phyloP scores from a whole-genome alignment of 1,140 invertebrate genomes.

The Drosophila neocordata region DNA sequence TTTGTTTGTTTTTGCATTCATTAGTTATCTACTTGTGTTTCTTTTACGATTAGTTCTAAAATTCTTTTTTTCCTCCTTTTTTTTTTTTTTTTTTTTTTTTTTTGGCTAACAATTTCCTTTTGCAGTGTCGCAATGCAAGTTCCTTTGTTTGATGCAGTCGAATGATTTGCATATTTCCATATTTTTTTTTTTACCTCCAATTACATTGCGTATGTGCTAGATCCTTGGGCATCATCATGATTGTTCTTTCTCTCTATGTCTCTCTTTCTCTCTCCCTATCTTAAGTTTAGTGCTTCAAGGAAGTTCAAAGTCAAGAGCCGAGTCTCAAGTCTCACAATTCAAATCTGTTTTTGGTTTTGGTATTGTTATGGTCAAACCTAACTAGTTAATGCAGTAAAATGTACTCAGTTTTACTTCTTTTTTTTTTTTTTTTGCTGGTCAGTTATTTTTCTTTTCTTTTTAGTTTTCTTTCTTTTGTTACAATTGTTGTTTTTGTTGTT shows the following conservation, averaged over 20 bases:
- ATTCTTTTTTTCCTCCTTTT: not conserved
- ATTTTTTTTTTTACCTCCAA: conserved; percentile 62
- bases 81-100: not conserved
- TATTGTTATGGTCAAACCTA: conserved; percentile 58
- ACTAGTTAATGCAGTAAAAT: conserved; percentile 10
- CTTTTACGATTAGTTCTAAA: no score
- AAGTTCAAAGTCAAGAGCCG: conserved; percentile 73
- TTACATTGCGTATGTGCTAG: conserved; percentile 63
- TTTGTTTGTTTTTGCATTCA: conserved; percentile 11
- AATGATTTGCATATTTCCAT: conserved; percentile 78
- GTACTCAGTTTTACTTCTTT: conserved; percentile 30
- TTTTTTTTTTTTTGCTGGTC: conserved; percentile 17
- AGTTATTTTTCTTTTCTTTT: conserved; percentile 30
- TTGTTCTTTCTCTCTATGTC: not conserved
- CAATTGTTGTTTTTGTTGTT: conserved; percentile 45
- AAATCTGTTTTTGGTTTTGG: conserved; percentile 64
- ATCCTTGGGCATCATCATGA: conserved; percentile 14
- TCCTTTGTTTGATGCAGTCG: conserved; percentile 67
- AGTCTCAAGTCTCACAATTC: conserved; percentile 62
- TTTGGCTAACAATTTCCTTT: conserved; percentile 1
- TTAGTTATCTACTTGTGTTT: conserved; percentile 15
- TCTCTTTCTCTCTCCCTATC: conserved; percentile 8
- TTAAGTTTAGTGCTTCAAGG: no score
- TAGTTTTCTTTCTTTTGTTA: conserved; percentile 40
- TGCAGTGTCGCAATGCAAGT: conserved; percentile 34